Conservation (phyloP, 2,797 vertebrate species). For the Chelonia mydas region DNA sequence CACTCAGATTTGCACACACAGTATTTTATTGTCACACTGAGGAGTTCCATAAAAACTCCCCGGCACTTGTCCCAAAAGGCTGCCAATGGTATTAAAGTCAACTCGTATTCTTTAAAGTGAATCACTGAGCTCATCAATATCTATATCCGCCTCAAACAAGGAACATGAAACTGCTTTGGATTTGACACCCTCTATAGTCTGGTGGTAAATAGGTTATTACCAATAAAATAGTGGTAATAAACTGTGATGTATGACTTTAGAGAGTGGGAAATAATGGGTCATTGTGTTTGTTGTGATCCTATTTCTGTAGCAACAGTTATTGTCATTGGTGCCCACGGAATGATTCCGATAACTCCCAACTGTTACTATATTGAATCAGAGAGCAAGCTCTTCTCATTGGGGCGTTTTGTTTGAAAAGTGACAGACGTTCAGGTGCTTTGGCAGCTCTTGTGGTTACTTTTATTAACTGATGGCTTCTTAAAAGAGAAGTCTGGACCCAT, state of each 20-base stretch:
- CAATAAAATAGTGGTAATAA: background rate
- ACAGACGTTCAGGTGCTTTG: background rate
- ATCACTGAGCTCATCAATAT: constrained; percentile 31
- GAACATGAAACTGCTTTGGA: background rate
- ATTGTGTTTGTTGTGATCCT: background rate
- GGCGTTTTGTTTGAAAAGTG: background rate
- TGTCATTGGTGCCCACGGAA: background rate
- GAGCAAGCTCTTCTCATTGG: fast-evolving
- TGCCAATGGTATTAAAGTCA: constrained; percentile 25
- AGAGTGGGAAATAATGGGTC: background rate
- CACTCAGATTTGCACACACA: background rate
- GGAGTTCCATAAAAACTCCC: constrained; percentile 32
- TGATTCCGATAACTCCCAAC: background rate
- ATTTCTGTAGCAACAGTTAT: background rate
- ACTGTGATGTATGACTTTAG: background rate
- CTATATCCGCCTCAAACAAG: constrained; percentile 4
- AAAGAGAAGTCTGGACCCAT: background rate
- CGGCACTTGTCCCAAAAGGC: background rate
- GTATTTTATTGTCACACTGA: constrained; percentile 33
- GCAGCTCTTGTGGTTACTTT: background rate
- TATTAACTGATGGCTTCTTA: background rate
- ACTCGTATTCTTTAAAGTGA: constrained; percentile 33
- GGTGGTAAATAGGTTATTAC: constrained; percentile 44
- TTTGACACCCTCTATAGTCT: background rate
- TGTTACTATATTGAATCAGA: background rate